Conservation (phyloP, 2,888 invertebrate genomes). For the Dusona sp. region DNA sequence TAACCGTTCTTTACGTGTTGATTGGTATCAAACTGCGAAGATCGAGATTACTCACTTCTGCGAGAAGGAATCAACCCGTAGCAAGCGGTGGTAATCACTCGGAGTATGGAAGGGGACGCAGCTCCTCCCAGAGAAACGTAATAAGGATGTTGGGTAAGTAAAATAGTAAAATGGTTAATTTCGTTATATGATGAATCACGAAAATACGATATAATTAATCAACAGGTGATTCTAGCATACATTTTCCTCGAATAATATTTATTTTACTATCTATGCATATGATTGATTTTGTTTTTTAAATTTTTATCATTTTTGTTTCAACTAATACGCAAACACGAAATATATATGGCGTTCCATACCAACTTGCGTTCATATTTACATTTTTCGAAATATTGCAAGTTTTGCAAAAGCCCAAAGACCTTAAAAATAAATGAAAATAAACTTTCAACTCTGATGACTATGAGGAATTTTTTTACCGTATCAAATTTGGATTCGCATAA, state of each 20-base stretch:
- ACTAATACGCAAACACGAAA: not conserved
- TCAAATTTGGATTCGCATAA: not conserved
- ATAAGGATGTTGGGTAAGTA: slow-evolving; percentile 93
- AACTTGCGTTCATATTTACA: not conserved
- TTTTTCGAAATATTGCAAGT: not conserved
- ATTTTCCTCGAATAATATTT: not conserved
- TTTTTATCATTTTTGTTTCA: not conserved
- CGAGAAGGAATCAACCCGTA: slow-evolving; percentile 85
- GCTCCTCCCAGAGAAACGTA: slow-evolving; percentile 87
- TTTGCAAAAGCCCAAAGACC: not conserved
- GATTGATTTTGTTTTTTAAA: not conserved
- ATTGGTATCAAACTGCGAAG: slow-evolving; percentile 90
- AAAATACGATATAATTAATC: not conserved
- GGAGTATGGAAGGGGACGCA: slow-evolving; percentile 80
- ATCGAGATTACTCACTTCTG: slow-evolving; percentile 85
- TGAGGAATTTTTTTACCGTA: not conserved
- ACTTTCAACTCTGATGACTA: not conserved
- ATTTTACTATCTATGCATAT: not conserved
- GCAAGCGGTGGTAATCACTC: slow-evolving; percentile 87
- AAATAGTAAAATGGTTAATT: slow-evolving; percentile 80
- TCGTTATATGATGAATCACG: not conserved
- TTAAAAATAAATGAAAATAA: not conserved
- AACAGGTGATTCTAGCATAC: not conserved
- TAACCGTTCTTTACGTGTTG: slow-evolving; percentile 92
- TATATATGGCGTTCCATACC: not conserved